A percentile compares a stretch with the other conserved stretches of the same genome.
These are phyloP conservation scores for Hyperoplus lanceolatus DNA, from an alignment of 2,797 vertebrate species.

Conservation along the genomic window DNA sequence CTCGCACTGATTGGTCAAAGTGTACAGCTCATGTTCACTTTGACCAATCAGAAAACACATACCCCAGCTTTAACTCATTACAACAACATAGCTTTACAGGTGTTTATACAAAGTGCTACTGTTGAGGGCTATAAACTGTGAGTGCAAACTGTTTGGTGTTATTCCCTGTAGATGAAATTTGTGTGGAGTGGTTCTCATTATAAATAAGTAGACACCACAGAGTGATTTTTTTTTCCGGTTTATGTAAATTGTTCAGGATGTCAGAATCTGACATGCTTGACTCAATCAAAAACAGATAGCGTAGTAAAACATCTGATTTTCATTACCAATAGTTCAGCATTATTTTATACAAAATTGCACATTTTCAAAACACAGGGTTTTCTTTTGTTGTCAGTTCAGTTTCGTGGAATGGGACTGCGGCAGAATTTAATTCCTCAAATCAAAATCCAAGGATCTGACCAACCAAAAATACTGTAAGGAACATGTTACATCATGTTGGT, in stretches of 20 bases:
- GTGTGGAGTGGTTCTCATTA: background rate
- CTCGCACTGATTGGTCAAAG: too few species aligned
- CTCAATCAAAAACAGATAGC: constrained; percentile 60
- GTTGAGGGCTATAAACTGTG: background rate
- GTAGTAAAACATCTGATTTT: constrained; percentile 33
- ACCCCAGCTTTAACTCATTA: too few species aligned
- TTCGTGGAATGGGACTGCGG: constrained; percentile 51
- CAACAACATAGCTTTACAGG: too few species aligned
- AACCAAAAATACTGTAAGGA: constrained; percentile 78
- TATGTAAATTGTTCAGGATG: constrained; percentile 79
- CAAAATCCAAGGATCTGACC: constrained; percentile 50
- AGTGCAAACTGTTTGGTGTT: background rate
- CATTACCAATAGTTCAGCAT: constrained; percentile 51
- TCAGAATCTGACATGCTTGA: constrained; percentile 66
- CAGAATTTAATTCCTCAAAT: constrained; percentile 60
- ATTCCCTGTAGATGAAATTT: background rate
- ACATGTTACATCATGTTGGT: constrained; percentile 73
- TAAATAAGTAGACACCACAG: constrained; percentile 17
- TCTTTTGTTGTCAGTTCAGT: constrained; percentile 49
- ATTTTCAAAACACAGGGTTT: constrained; percentile 76
- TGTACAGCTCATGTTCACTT: too few species aligned
- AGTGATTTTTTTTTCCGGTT: constrained; percentile 65
- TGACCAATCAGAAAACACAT: too few species aligned
- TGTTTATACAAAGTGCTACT: background rate
- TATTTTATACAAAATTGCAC: constrained; percentile 77